Conservation (phyloP, 2,797 vertebrate genomes). For the Erethizon dorsatum region DNA sequence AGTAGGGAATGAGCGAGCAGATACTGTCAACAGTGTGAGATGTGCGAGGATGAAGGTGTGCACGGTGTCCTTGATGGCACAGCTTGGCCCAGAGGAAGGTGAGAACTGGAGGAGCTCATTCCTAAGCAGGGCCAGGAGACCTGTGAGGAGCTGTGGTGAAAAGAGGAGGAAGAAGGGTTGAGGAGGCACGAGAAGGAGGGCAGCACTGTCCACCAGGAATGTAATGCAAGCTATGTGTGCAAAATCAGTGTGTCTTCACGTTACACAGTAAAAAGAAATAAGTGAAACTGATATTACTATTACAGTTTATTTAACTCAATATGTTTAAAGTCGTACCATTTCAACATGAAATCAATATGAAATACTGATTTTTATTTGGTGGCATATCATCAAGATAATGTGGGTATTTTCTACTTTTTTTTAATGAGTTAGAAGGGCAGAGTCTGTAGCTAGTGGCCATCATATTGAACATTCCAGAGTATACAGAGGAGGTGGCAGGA, state of each 20-base stretch:
- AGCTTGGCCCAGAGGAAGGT: fast-evolving
- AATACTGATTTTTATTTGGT: neutral
- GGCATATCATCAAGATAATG: neutral
- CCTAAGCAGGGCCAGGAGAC: neutral
- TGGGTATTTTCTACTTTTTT: neutral
- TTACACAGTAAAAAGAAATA: neutral
- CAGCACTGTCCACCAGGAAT: neutral
- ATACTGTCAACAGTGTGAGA: neutral
- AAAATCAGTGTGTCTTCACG: neutral
- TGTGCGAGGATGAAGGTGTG: fast-evolving
- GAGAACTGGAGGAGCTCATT: too few species aligned
- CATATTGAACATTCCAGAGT: neutral
- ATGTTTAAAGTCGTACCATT: neutral
- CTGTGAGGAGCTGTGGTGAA: neutral
- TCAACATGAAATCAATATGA: neutral
- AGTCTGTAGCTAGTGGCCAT: neutral
- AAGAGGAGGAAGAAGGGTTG: too few species aligned
- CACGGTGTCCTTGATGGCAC: fast-evolving
- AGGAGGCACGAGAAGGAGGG: neutral
- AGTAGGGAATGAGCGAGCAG: neutral
- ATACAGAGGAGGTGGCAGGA: neutral
- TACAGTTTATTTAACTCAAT: neutral
- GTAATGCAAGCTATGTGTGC: neutral
- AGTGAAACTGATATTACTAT: neutral
- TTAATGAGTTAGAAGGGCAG: neutral